These are phyloP conservation scores for Eremophila alpestris DNA, from an alignment of 2,797 vertebrate genomes.

Conservation along the genomic window DNA sequence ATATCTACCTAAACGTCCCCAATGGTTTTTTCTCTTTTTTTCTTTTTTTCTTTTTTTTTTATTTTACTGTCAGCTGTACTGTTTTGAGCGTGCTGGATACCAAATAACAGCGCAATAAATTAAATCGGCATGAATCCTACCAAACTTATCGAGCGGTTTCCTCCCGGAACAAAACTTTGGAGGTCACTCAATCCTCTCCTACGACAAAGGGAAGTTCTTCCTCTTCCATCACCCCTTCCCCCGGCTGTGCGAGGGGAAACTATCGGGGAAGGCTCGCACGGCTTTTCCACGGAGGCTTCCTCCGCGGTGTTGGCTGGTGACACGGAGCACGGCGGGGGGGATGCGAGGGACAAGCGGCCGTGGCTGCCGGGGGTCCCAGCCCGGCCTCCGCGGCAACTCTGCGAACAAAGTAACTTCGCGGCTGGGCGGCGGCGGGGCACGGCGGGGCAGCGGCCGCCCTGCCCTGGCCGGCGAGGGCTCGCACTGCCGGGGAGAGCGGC, in stretches of 20 bases:
- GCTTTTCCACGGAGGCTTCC: not conserved
- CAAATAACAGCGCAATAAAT: not conserved
- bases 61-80: not conserved
- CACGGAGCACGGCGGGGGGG: not conserved
- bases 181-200: slow-evolving; percentile 20
- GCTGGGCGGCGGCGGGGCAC: not conserved
- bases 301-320: not conserved
- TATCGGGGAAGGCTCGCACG: not conserved
- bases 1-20: not conserved
- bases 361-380: not conserved
- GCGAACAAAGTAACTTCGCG: slow-evolving; percentile 63
- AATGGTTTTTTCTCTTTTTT: too few relatives aligned
- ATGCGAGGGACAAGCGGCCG: not conserved
- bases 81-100: not conserved
- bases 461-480: not conserved
- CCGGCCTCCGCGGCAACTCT: slow-evolving; percentile 27
- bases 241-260: not conserved
- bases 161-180: slow-evolving; percentile 53
- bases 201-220: slow-evolving; percentile 31
- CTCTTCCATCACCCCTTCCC: not conserved
- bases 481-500: not conserved
- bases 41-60: not conserved
- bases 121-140: not conserved
- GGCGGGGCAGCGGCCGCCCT: not conserved
- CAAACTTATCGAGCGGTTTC: slow-evolving; percentile 29